Evolutionary conservation across 2,113 vertebrate genomes (phyloP), one percentile per base, ranked within the genome.

Genomic region (Tyto alba): DNA sequence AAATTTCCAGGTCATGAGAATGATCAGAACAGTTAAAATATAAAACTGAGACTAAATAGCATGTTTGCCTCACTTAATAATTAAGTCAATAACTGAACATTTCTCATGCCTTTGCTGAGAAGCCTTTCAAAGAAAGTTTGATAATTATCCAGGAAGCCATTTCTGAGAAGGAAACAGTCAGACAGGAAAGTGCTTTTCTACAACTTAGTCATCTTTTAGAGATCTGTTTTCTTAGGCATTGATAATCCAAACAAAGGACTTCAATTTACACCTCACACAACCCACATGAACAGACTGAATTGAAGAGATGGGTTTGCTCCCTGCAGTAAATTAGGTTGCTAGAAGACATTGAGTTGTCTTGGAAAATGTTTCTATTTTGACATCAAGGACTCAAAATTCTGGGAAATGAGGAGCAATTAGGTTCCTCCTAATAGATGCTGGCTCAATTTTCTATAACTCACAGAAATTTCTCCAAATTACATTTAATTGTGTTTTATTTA

Each of bases 251-350:
- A 84, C 1, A 21, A 32, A n/a, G 27, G 50, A 3, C 50, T 88
- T 27, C 3, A 50, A 36, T 43, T 60, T 7, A 68, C 47, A 57
- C 40, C 27, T 90, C 40, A 15, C 48, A 30, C 16, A 41, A 26
- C 19, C 6, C 59, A n/a, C 26, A 7, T 0, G 17, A 78, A 19
- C 11, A 8, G 11, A 47, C 0, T 13, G 57, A 62, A 26, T 16
- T 5, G 66, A 57, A n/a, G 45, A 36, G 53, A 21, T 13, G 38
- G 5, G 3, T 52, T 71, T 78, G 30, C 47, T 74, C 64, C 55
- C 32, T 63, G 56, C 16, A 43, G 6, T 7, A 38, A 62, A 47
- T 25, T 9, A 25, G 0, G 0, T 20, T 36, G 6, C 45, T 27
- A 21, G 29, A 48, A 72, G 14, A 50, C 10, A 7, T 0, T 2